Evolutionary conservation across 2,113 vertebrate species (phyloP).

Genomic region (Peromyscus maniculatus): DNA sequence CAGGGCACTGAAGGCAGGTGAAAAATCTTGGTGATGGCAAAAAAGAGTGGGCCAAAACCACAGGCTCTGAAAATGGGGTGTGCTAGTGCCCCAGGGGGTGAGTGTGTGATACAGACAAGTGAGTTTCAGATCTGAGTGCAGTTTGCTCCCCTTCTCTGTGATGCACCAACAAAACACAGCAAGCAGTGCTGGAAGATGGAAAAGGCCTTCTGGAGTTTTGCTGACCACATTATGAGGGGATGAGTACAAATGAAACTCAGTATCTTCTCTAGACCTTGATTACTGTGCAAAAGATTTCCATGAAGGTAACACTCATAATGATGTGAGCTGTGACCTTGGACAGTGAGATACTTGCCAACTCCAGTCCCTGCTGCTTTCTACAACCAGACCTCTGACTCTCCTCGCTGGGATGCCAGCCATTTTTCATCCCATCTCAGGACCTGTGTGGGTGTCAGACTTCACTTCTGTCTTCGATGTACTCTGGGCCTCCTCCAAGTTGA

Average conservation of each 20-base stretch:
- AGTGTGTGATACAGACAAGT: not conserved
- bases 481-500: constrained; percentile 6
- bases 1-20: not conserved
- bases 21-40: rapidly evolving
- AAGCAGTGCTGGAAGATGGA: not conserved
- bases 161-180: not conserved
- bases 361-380: not conserved
- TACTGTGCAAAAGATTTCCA: not conserved
- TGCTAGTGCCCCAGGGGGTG: not conserved
- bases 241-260: not conserved
- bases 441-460: not conserved
- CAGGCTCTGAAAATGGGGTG: not conserved
- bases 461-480: not conserved
- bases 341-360: not conserved
- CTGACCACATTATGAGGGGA: not conserved
- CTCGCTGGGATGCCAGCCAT: not conserved
- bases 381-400: not conserved
- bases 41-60: not conserved
- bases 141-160: not conserved
- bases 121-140: not conserved
- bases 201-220: not conserved
- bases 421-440: not conserved
- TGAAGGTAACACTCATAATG: not conserved
- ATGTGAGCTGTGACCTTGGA: not conserved
- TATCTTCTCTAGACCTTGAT: not conserved